Evolutionary conservation across 1,140 invertebrate genomes (phyloP).

Genomic region (Cotesia glomerata): DNA sequence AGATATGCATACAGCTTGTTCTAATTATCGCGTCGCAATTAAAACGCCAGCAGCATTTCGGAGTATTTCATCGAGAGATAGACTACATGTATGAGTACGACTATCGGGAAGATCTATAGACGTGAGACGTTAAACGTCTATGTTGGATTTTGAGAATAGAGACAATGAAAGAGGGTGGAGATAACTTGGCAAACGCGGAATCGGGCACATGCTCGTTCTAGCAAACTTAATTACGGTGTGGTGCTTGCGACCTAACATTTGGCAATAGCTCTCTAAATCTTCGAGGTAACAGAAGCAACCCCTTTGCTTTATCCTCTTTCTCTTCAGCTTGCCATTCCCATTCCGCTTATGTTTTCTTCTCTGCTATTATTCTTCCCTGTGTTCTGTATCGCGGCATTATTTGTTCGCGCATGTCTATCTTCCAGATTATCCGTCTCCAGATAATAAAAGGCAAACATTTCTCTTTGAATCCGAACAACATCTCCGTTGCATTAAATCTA

Average conservation of each 20-base stretch:
- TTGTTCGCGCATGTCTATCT: too few relatives aligned
- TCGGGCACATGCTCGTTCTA: not conserved
- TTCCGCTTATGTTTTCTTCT: too few relatives aligned
- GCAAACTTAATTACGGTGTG: slow-evolving; percentile 14
- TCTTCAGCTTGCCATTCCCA: too few relatives aligned
- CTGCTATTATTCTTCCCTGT: too few relatives aligned
- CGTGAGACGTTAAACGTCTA: too few relatives aligned
- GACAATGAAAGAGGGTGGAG: not conserved
- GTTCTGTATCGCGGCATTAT: too few relatives aligned
- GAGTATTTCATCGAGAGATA: slow-evolving; percentile 6
- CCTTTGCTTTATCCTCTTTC: too few relatives aligned
- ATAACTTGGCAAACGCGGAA: slow-evolving; percentile 10
- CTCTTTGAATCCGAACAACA: too few relatives aligned
- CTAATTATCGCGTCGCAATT: slow-evolving; percentile 9
- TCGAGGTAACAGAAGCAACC: not conserved
- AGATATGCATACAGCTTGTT: not conserved
- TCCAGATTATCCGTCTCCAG: too few relatives aligned
- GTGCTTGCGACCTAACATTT: slow-evolving; percentile 11
- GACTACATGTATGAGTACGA: not conserved
- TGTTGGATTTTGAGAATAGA: not conserved
- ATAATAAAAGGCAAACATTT: too few relatives aligned
- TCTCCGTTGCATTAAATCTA: too few relatives aligned
- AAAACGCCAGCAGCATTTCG: slow-evolving; percentile 1
- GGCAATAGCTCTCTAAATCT: slow-evolving; percentile 11
- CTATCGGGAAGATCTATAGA: not conserved